These are phyloP conservation scores for Drosophila meridionalis DNA, from an alignment of 2,888 invertebrate species.

Conservation along the genomic window DNA sequence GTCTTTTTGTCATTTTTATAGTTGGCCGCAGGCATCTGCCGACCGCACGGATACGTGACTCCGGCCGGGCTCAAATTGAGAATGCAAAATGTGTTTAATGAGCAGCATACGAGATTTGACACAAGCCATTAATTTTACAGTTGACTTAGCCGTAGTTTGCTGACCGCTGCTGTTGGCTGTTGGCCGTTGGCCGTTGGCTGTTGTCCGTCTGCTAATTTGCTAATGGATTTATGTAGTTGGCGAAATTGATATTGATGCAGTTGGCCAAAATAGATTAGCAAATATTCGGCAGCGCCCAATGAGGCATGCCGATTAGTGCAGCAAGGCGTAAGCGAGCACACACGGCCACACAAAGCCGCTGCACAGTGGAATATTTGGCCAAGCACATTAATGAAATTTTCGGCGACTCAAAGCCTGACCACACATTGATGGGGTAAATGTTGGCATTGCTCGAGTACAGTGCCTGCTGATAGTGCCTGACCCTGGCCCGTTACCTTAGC, in stretches of 20 bases:
- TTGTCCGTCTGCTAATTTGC: conserved; percentile 51
- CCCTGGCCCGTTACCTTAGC: conserved; percentile 30
- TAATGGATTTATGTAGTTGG: conserved; percentile 59
- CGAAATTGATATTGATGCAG: conserved; percentile 47
- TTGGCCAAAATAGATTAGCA: conserved; percentile 51
- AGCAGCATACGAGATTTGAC: conserved; percentile 30
- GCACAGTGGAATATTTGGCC: conserved; percentile 14
- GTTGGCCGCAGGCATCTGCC: conserved; percentile 25
- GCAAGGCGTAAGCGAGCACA: conserved; percentile 62
- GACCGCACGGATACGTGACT: conserved; percentile 67
- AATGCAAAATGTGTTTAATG: conserved; percentile 66
- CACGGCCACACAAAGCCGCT: conserved; percentile 35
- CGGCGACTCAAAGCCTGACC: conserved; percentile 23
- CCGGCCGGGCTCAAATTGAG: conserved; percentile 49
- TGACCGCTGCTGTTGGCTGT: conserved; percentile 37
- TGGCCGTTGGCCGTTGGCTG: conserved; percentile 26
- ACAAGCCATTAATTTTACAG: conserved; percentile 72
- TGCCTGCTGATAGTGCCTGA: background rate
- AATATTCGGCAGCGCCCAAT: conserved; percentile 40
- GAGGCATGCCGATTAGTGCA: conserved; percentile 75
- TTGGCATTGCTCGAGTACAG: conserved; percentile 23
- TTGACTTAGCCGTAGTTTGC: conserved; percentile 58
- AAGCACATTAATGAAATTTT: conserved; percentile 50
- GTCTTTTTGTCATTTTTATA: conserved; percentile 67
- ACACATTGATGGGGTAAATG: conserved; percentile 8